phyloP scores from a whole-genome alignment of 2,888 invertebrate species.

The Caprella mutica region DNA sequence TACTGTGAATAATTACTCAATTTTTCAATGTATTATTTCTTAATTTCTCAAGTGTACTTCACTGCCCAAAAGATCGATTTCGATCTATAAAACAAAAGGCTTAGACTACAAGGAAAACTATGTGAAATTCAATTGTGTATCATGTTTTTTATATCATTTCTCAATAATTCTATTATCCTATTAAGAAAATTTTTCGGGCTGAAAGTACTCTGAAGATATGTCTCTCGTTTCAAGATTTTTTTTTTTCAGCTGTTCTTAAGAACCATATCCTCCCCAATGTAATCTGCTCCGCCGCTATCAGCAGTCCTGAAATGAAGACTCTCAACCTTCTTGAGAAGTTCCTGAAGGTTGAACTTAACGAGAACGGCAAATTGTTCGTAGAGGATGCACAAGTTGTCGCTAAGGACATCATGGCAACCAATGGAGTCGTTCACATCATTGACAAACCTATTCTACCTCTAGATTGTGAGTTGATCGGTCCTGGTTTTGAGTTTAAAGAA shows the following conservation, averaged over 20 bases:
- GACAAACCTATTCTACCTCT: constrained; percentile 55
- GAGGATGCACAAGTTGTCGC: constrained; percentile 49
- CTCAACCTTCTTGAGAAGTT: constrained; percentile 46
- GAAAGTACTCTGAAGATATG: too few species aligned
- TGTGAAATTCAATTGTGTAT: too few species aligned
- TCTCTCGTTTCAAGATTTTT: constrained; percentile 15
- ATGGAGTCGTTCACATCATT: constrained; percentile 60
- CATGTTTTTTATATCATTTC: too few species aligned
- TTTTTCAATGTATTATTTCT: too few species aligned
- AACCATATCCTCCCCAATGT: constrained; percentile 57
- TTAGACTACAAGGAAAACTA: too few species aligned
- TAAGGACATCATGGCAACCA: constrained; percentile 53
- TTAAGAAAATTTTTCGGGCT: too few species aligned
- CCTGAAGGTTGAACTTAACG: constrained; percentile 45
- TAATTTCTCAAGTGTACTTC: too few species aligned
- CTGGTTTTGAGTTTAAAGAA: too few species aligned
- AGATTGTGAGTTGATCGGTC: constrained; percentile 37
- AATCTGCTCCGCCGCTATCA: constrained; percentile 53
- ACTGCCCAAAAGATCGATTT: too few species aligned
- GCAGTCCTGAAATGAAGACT: constrained; percentile 45
- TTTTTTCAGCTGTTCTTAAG: constrained; percentile 45
- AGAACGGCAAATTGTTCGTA: constrained; percentile 48
- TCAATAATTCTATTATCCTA: too few species aligned
- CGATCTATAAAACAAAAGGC: too few species aligned
- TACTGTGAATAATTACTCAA: too few species aligned